A percentile compares a stretch with the other conserved stretches of the same genome.
These are phyloP conservation scores for Sebastes schlegelii DNA, from an alignment of 2,113 vertebrate species.

Conservation along the genomic window DNA sequence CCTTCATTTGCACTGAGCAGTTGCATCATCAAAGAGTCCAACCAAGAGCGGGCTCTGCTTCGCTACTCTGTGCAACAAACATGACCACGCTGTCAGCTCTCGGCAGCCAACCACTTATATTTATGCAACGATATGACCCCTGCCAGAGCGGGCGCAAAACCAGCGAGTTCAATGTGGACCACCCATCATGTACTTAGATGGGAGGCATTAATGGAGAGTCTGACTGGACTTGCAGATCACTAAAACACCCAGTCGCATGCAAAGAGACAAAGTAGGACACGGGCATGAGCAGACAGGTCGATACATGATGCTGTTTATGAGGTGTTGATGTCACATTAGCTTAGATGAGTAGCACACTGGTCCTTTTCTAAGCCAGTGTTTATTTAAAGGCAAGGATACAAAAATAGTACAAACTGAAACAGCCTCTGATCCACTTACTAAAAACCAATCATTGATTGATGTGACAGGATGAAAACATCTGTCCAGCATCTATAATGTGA, in stretches of 20 bases:
- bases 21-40: conserved; percentile 46
- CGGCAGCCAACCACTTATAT: conserved; percentile 34
- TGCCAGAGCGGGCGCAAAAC: conserved; percentile 16
- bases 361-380: neutral
- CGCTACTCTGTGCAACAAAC: conserved; percentile 27
- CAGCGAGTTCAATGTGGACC: conserved; percentile 28
- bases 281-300: conserved; percentile 26
- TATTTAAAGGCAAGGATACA: conserved; percentile 29
- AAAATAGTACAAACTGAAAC: conserved; percentile 48
- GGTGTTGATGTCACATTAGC: conserved; percentile 9
- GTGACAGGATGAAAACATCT: conserved; percentile 40
- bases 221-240: conserved; percentile 24
- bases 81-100: conserved; percentile 23
- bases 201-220: conserved; percentile 11
- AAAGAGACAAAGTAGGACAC: conserved; percentile 25
- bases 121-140: conserved; percentile 41
- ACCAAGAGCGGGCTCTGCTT: conserved; percentile 6
- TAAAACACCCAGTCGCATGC: conserved; percentile 26
- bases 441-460: conserved; percentile 31
- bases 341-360: neutral
- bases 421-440: conserved; percentile 29
- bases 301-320: conserved; percentile 14
- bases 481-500: conserved; percentile 32
- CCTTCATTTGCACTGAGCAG: conserved; percentile 40
- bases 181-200: conserved; percentile 19